Percentiles rank a stretch among this genome's conserved stretches.
phyloP scores from a whole-genome alignment of 2,113 vertebrate genomes.

The Sturnus vulgaris region DNA sequence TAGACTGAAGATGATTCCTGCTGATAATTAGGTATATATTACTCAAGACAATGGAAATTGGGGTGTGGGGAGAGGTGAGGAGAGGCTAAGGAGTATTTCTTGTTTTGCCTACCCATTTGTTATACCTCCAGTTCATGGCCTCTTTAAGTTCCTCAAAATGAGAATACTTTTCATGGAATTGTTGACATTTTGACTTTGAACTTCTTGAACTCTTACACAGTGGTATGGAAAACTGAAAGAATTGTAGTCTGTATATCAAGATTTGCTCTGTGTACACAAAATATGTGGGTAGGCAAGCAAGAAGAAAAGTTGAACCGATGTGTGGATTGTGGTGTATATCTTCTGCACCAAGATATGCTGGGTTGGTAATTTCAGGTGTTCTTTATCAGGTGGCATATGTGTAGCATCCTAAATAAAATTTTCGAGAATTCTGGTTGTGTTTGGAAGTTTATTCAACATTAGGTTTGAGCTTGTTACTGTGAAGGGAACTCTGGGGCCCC shows the following conservation, averaged over 20 bases:
- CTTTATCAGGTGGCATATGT: neutral
- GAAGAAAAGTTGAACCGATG: neutral
- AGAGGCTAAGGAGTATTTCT: neutral
- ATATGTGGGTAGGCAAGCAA: neutral
- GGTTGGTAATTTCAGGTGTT: neutral
- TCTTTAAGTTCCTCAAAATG: neutral
- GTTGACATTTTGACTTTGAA: neutral
- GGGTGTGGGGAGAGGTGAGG: too few species aligned
- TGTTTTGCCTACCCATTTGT: neutral
- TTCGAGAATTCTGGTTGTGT: neutral
- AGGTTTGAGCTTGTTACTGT: neutral
- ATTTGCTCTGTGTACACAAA: neutral
- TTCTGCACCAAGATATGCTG: neutral
- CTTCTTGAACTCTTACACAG: neutral
- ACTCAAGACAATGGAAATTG: neutral
- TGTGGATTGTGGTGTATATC: neutral
- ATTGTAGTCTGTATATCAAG: rapidly evolving
- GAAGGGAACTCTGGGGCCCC: neutral
- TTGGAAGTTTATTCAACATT: neutral
- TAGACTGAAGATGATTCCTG: neutral
- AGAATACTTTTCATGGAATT: neutral
- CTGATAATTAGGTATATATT: neutral
- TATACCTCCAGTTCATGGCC: neutral
- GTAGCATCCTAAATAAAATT: neutral
- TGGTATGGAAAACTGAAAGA: neutral